Evolutionary conservation across 2,888 invertebrate species (phyloP).

Genomic region (Cremastinae sp.): DNA sequence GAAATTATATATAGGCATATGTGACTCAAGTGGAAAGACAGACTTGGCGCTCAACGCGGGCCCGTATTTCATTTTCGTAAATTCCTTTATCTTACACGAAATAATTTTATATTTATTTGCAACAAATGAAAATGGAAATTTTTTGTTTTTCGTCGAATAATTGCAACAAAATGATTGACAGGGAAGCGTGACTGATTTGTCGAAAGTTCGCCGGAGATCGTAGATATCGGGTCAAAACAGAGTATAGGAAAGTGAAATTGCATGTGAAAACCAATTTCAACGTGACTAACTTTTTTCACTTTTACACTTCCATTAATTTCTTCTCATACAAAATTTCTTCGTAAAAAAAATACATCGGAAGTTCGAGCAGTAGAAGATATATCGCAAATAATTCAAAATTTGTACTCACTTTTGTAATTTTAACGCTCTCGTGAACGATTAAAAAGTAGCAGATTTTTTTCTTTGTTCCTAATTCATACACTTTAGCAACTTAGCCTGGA

Average conservation of each 20-base stretch:
- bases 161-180: conserved; percentile 14
- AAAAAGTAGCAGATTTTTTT: no score
- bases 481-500: no score
- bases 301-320: not conserved
- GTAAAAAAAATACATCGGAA: no score
- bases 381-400: no score
- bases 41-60: no score
- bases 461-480: no score
- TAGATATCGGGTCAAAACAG: conserved; percentile 40
- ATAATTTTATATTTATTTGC: not conserved
- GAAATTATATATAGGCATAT: conserved; percentile 9
- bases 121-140: not conserved
- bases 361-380: no score
- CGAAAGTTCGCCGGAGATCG: conserved; percentile 45
- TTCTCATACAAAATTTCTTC: no score
- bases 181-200: conserved; percentile 2
- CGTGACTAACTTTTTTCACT: conserved; percentile 5
- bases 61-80: not conserved
- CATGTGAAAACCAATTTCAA: conserved; percentile 20
- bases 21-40: not conserved
- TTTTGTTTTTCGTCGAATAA: not conserved
- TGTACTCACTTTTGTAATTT: no score
- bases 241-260: conserved; percentile 55
- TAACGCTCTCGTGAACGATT: no score
- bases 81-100: not conserved